phyloP scores from a whole-genome alignment of 2,888 invertebrate species.

The Agriopis aurantiaria region DNA sequence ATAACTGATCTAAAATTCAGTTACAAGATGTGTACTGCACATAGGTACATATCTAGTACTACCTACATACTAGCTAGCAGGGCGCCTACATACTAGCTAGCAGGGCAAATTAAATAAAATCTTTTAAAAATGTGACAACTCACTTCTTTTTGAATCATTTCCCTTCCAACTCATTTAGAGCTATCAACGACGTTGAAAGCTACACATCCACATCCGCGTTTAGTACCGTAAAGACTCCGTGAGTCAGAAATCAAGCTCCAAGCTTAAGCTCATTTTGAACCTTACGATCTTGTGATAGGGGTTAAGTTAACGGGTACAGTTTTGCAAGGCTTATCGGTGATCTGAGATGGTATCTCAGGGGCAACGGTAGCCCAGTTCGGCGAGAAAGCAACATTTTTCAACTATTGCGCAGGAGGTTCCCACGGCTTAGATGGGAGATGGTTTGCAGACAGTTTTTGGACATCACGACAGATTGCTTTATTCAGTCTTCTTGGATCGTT shows the following conservation, averaged over 20 bases:
- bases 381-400: constrained; percentile 80
- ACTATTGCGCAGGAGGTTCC: constrained; percentile 70
- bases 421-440: constrained; percentile 68
- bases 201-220: constrained; percentile 44
- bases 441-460: constrained; percentile 46
- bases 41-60: no score
- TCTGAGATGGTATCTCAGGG: constrained; percentile 74
- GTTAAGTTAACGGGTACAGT: constrained; percentile 30
- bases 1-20: no score
- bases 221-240: constrained; percentile 52
- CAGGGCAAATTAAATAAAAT: no score
- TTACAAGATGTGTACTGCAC: no score
- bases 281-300: constrained; percentile 31
- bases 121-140: constrained; percentile 9
- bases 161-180: constrained; percentile 31
- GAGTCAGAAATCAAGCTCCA: constrained; percentile 56
- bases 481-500: constrained; percentile 33
- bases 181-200: constrained; percentile 30
- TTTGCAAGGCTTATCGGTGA: constrained; percentile 67
- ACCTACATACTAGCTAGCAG: no score
- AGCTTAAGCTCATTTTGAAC: constrained; percentile 22
- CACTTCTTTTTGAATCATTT: constrained; percentile 51
- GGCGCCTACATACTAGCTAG: no score
- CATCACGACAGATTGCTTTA: constrained; percentile 41
- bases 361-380: constrained; percentile 75